Percentiles rank a stretch among this genome's conserved stretches.
These are phyloP conservation scores for Centrocercus urophasianus DNA, from an alignment of 2,113 vertebrate genomes.

Conservation along the genomic window DNA sequence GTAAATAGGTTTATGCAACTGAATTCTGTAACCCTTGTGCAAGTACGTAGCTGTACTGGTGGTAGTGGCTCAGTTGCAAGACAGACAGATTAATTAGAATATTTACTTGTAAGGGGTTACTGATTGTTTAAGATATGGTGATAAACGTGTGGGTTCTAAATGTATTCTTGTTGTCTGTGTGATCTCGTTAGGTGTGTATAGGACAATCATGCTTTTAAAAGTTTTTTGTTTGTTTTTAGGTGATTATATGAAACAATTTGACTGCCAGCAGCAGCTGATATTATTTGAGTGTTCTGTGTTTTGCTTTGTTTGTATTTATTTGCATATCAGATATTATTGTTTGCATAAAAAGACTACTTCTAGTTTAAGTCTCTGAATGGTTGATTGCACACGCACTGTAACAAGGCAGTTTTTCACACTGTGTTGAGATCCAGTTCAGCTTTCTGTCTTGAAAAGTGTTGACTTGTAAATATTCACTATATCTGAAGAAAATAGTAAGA, in stretches of 20 bases:
- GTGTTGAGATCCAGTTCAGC: slow-evolving; percentile 41
- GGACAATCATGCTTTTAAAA: background rate
- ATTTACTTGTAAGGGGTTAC: slow-evolving; percentile 2
- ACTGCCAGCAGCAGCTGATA: slow-evolving; percentile 68
- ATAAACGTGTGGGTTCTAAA: slow-evolving; percentile 7
- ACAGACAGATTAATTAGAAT: slow-evolving; percentile 60
- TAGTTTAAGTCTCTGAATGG: slow-evolving; percentile 71
- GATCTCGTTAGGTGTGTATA: slow-evolving; percentile 8
- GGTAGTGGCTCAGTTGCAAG: slow-evolving; percentile 39
- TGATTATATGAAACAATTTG: slow-evolving; percentile 53
- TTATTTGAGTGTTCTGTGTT: slow-evolving; percentile 68
- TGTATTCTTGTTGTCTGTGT: slow-evolving; percentile 5
- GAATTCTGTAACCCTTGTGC: slow-evolving; percentile 56
- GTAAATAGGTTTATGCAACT: slow-evolving; percentile 67
- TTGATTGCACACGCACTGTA: slow-evolving; percentile 66
- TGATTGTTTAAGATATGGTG: background rate
- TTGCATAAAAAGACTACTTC: slow-evolving; percentile 79
- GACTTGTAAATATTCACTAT: background rate
- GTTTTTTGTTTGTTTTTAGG: background rate
- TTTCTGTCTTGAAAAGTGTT: slow-evolving; percentile 19
- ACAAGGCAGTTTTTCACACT: slow-evolving; percentile 24
- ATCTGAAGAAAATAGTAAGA: background rate
- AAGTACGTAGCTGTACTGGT: slow-evolving; percentile 32
- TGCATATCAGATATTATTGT: slow-evolving; percentile 75
- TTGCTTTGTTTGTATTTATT: slow-evolving; percentile 76